Evolutionary conservation across 2,113 vertebrate genomes (phyloP), one percentile per base, ranked within the genome.

Genomic region (Ptyas mucosa): DNA sequence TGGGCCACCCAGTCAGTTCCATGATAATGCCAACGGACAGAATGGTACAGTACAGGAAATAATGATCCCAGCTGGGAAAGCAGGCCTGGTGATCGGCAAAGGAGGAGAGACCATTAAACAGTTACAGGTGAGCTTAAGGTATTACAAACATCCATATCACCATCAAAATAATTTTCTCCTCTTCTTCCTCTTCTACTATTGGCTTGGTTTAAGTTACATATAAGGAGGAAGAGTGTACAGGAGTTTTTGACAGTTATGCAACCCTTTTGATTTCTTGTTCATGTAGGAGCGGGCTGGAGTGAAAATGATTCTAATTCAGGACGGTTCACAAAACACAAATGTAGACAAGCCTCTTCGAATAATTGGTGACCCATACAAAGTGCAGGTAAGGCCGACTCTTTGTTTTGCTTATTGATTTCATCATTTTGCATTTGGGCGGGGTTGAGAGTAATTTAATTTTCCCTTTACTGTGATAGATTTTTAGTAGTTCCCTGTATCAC

Each of bases 81-180:
- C 98, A 0, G 99, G 99, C 46, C 98, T 99, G 26, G 98, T 99
- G 90, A 99, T 99, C 2, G 98, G 99, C 94, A 99, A 99, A 95
- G 98, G 98, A n/a, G 99, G 98, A 64, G 99, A 99, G 96, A 99
- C 99, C 54, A 99, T 99, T 90, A 99, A 99, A 96, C 99, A 99
- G 96, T 96, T 99, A 7, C 98, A 99, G 98, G 98, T 99, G 92
- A 95, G 55, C 23, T 8, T 87, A 26, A 29, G 7, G 43, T 29
- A 8, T 52, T 87, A 52, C 46, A 1, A n/a, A 29, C 49, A 26
- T 14, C 15, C 86, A 29, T 52, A 81, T 43, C 34, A 21, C 21
- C 75, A 81, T 81, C 34, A 39, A 43, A 39, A 81, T 43, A 18
- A 81, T 81, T 39, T 39, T 81, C 18, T 81, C 75, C 18, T 39